Conservation (phyloP, 2,797 vertebrate genomes). For the Thalassophryne amazonica region DNA sequence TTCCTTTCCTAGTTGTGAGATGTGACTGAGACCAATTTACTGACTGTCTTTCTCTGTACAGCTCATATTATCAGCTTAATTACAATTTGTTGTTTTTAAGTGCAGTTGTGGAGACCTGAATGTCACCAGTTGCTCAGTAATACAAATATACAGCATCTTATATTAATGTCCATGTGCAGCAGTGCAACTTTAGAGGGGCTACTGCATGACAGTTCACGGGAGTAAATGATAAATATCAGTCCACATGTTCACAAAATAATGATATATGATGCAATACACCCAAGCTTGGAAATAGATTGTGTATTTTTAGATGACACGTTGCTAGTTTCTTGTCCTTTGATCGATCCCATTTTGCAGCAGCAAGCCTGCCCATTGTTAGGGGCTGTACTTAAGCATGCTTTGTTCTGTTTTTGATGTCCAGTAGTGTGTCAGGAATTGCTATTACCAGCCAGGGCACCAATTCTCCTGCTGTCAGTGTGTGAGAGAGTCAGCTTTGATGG, state of each 20-base stretch:
- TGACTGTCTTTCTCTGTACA: constrained; percentile 16
- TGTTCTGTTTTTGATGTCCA: constrained; percentile 50
- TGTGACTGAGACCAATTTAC: constrained; percentile 14
- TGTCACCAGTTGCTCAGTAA: constrained; percentile 10
- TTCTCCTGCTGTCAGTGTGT: constrained; percentile 28
- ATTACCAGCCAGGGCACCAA: constrained; percentile 47
- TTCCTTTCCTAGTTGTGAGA: constrained; percentile 5
- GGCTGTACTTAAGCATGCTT: constrained; percentile 41
- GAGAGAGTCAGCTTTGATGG: constrained; percentile 29
- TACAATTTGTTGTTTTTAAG: constrained; percentile 24
- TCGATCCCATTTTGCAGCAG: constrained; percentile 49
- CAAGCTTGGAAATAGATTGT: constrained; percentile 47
- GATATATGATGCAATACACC: constrained; percentile 52
- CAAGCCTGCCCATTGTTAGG: constrained; percentile 38
- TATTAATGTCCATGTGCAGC: neutral
- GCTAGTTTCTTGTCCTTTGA: constrained; percentile 50
- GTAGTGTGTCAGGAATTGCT: constrained; percentile 39
- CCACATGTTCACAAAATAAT: constrained; percentile 3
- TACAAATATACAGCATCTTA: constrained; percentile 1
- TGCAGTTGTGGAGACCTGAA: constrained; percentile 27
- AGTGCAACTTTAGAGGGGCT: constrained; percentile 4
- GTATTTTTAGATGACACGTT: constrained; percentile 57
- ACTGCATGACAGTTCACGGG: constrained; percentile 7
- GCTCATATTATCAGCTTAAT: constrained; percentile 35
- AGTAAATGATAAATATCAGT: constrained; percentile 11